Conservation (phyloP, 2,888 invertebrate genomes). For the Junonia oenone region DNA sequence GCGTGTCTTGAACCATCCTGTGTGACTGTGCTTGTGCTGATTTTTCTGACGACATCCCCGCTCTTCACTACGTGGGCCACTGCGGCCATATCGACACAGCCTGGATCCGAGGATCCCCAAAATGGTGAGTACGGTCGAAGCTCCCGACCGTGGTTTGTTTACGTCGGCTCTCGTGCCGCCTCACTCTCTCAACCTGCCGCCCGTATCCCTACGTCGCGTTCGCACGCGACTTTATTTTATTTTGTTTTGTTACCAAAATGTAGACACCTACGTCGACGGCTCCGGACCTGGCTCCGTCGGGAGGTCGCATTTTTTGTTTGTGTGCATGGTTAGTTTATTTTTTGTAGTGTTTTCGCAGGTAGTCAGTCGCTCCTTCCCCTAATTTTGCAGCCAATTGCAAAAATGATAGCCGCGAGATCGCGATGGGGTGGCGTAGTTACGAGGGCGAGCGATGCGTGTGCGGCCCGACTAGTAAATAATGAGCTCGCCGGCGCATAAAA, state of each 20-base stretch:
- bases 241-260: conserved; percentile 78
- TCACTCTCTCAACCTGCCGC: conserved; percentile 74
- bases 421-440: conserved; percentile 37
- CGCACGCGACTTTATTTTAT: conserved; percentile 71
- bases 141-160: conserved; percentile 74
- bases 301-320: conserved; percentile 66
- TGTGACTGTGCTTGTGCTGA: conserved; percentile 63
- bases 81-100: conserved; percentile 47
- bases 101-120: conserved; percentile 63
- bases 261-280: conserved; percentile 70
- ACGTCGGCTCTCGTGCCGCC: conserved; percentile 69
- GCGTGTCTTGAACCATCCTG: conserved; percentile 56
- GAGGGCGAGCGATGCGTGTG: conserved; percentile 57
- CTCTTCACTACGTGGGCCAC: conserved; percentile 69
- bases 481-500: conserved; percentile 68
- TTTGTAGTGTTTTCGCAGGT: conserved; percentile 73
- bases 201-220: conserved; percentile 68
- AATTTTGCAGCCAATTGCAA: conserved; percentile 38
- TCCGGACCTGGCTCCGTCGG: conserved; percentile 60
- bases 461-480: conserved; percentile 60
- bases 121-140: conserved; percentile 79
- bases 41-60: conserved; percentile 59
- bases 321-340: conserved; percentile 58
- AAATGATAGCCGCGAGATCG: conserved; percentile 30
- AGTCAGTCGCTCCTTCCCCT: conserved; percentile 50